These are phyloP conservation scores for Acleris laterana DNA, from an alignment of 2,888 invertebrate species.

Conservation along the genomic window DNA sequence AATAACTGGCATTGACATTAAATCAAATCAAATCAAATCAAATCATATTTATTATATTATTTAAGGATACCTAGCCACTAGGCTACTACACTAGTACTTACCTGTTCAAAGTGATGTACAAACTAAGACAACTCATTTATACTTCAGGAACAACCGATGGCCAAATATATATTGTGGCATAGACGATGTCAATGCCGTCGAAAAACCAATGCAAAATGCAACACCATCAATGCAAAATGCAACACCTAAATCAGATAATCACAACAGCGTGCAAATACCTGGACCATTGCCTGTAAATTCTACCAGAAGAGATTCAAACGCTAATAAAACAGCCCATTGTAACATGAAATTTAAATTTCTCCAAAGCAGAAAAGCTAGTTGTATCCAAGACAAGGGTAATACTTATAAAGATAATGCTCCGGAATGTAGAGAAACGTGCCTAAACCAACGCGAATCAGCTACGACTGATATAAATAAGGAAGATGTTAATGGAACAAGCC, in stretches of 20 bases:
- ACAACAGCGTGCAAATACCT: slow-evolving; percentile 47
- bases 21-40: too few species aligned
- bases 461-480: not conserved
- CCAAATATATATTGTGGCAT: too few species aligned
- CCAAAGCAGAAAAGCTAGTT: not conserved
- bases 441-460: not conserved
- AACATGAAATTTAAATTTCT: not conserved
- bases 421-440: not conserved
- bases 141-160: too few species aligned
- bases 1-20: too few species aligned
- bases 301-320: not conserved
- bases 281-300: slow-evolving; percentile 42
- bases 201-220: too few species aligned
- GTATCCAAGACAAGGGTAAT: not conserved
- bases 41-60: too few species aligned
- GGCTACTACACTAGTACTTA: too few species aligned
- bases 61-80: too few species aligned
- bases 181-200: too few species aligned
- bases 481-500: too few species aligned
- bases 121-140: too few species aligned
- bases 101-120: too few species aligned
- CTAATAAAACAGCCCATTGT: not conserved
- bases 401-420: not conserved
- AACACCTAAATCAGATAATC: slow-evolving; percentile 33
- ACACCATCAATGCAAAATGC: not conserved